Evolutionary conservation across 2,113 vertebrate species (phyloP), one percentile per base, ranked within the genome.

Genomic region (Mesocricetus auratus): DNA sequence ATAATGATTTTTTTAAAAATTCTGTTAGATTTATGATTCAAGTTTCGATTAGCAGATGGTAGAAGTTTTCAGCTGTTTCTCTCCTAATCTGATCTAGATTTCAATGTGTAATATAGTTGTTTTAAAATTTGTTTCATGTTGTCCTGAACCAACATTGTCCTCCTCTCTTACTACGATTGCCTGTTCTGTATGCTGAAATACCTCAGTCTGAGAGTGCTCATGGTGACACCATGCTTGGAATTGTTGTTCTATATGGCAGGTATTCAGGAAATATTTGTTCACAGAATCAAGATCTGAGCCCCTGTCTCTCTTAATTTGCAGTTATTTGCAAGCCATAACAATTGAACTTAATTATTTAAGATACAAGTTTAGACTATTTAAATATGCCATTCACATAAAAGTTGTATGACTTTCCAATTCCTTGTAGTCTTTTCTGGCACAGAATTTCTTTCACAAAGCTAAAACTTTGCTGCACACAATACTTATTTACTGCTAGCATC

Each of bases 361-460:
- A 93, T 16, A 68, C 62, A 93, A 86, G 77, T 58, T 83, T 66
- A 9, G 26, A 82, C 21, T 60, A 56, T 88, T 81, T 81, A 68
- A 13, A 31, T 73, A 95, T 90, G 36, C 26, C 17, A 88, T 77
- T 89, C 81, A 89, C 36, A 64, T 15, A 69, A 85, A 92, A 96
- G 62, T 68, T 58, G 7, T n/a, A 45, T 7, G 9, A 60, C 26
- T 89, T 74, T 89, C n/a, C 16, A 11, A 75, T 47, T 95, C 71
- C 17, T 58, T 31, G 1, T 39, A 73, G 83, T 12, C 45, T 77
- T 86, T 90, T 29, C 89, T 92, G 88, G 58, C 26, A 45, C 22
- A 64, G 81, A 5, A 22, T 74, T 96, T 77, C 66, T 93, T 89
- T 64, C 16, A 17, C n/a, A 64, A 94, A n/a, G 36, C 36, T 86